Evolutionary conservation across 2,113 vertebrate genomes (phyloP).

Genomic region (Amia ocellicauda): DNA sequence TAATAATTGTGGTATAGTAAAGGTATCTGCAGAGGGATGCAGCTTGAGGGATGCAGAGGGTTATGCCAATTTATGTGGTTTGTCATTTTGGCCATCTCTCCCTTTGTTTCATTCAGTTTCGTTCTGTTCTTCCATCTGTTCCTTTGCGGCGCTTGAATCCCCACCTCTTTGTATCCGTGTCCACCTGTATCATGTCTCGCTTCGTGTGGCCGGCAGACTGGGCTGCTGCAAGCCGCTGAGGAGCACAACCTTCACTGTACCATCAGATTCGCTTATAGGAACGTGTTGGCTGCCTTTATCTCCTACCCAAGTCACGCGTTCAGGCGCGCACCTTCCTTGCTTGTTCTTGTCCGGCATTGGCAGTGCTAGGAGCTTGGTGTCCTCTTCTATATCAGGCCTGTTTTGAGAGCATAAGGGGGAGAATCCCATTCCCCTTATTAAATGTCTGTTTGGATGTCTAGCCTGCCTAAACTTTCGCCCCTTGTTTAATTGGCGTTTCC

Average conservation of each 20-base stretch:
- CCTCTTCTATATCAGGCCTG: no score
- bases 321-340: neutral
- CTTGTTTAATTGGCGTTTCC: no score
- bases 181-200: neutral
- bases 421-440: no score
- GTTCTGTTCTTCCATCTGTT: neutral
- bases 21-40: no score
- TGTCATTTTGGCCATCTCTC: neutral
- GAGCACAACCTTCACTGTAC: neutral
- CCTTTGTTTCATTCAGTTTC: neutral
- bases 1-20: no score
- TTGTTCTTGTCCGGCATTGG: neutral
- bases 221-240: neutral
- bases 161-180: neutral
- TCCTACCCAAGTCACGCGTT: neutral
- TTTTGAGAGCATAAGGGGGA: no score
- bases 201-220: neutral
- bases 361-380: neutral
- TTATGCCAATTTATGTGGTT: conserved; percentile 21
- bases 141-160: neutral
- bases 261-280: neutral
- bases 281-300: neutral
- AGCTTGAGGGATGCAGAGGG: conserved; percentile 24
- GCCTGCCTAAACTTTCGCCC: no score
- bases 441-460: no score